Evolutionary conservation across 2,888 invertebrate genomes (phyloP).

Genomic region (Ellobium chinense): DNA sequence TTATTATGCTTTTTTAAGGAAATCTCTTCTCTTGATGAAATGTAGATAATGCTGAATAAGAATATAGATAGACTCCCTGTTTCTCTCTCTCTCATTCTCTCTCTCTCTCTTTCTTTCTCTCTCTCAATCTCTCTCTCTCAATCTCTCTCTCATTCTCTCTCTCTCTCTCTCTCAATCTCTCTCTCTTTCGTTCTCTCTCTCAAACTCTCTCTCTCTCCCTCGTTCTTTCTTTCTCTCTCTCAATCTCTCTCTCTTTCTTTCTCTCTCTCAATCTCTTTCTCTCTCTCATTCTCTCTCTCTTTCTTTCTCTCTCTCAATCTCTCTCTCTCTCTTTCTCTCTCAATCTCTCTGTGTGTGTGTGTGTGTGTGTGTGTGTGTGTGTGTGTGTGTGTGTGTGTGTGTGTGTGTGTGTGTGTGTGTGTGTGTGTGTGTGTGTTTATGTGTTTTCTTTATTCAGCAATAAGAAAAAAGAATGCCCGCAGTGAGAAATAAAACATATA

Average conservation of each 20-base stretch:
- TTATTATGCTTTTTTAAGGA: too few species aligned
- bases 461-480: too few species aligned
- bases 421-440: too few species aligned
- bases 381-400: too few species aligned
- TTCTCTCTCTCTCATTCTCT: background rate
- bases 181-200: background rate
- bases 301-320: background rate
- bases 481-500: too few species aligned
- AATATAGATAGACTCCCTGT: background rate
- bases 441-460: too few species aligned
- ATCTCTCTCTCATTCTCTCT: slow-evolving; percentile 3
- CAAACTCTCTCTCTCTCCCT: background rate
- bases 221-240: background rate
- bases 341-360: background rate
- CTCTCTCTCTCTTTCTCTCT: slow-evolving; percentile 10
- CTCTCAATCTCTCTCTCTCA: slow-evolving; percentile 5
- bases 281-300: background rate
- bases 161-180: background rate
- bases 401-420: too few species aligned
- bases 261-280: background rate
- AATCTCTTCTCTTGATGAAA: too few species aligned
- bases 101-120: background rate
- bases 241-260: too few species aligned
- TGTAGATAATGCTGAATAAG: background rate
- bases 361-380: background rate